Conservation (phyloP, 1,140 invertebrate genomes). For the Zaprionus gabonicus region DNA sequence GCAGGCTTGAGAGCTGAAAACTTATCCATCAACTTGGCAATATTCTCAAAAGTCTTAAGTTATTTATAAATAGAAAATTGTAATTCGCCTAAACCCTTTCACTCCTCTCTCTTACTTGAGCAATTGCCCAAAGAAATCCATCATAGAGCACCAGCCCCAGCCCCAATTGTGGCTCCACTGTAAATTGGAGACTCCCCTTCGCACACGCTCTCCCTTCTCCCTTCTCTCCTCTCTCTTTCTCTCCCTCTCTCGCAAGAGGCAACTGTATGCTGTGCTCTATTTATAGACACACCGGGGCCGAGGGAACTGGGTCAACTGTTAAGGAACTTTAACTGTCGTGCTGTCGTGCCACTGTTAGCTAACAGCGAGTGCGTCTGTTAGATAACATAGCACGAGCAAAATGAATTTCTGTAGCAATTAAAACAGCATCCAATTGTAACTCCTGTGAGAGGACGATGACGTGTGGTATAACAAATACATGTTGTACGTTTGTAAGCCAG, state of each 20-base stretch:
- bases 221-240: not conserved
- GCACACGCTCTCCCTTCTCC: not conserved
- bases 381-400: slow-evolving; percentile 19
- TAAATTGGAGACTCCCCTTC: slow-evolving; percentile 11
- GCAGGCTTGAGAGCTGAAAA: slow-evolving; percentile 5
- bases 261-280: slow-evolving; percentile 53
- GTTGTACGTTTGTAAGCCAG: not conserved
- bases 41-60: slow-evolving; percentile 29
- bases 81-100: slow-evolving; percentile 37
- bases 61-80: slow-evolving; percentile 46
- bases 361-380: slow-evolving; percentile 11
- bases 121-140: slow-evolving; percentile 37
- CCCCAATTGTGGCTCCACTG: slow-evolving; percentile 18
- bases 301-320: slow-evolving; percentile 70
- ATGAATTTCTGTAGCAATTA: slow-evolving; percentile 48
- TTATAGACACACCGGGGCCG: slow-evolving; percentile 52
- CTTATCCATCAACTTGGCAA: slow-evolving; percentile 37
- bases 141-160: slow-evolving; percentile 18
- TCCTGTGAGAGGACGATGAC: slow-evolving; percentile 31
- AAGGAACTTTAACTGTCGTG: slow-evolving; percentile 23
- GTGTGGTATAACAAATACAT: slow-evolving; percentile 33
- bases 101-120: not conserved
- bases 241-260: not conserved
- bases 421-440: slow-evolving; percentile 51
- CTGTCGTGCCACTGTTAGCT: slow-evolving; percentile 25